Evolutionary conservation across 35 echinoderm and acorn worm genomes (phyloP).

Genomic region (Apostichopus californicus): DNA sequence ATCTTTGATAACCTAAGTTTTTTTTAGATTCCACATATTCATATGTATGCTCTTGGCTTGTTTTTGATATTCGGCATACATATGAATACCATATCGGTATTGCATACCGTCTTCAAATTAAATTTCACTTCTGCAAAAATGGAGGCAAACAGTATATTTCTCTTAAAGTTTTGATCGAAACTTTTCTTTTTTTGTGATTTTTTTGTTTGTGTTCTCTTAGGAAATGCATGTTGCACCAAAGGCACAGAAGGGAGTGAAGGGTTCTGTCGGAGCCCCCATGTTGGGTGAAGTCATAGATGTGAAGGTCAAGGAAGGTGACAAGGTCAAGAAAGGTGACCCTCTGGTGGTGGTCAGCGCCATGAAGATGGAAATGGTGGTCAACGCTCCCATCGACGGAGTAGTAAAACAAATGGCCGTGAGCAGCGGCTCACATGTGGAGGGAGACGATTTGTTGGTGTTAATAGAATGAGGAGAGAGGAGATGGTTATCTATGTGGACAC

Average conservation of each 20-base stretch:
- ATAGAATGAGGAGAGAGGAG: slow-evolving; percentile 58
- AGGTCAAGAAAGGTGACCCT: slow-evolving; percentile 86
- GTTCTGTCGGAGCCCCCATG: slow-evolving; percentile 96
- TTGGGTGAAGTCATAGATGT: slow-evolving; percentile 91
- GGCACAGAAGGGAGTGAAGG: slow-evolving; percentile 80
- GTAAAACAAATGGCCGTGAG: slow-evolving; percentile 79
- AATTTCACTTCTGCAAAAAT: background rate
- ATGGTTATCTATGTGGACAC: background rate
- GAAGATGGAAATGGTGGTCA: slow-evolving; percentile 99
- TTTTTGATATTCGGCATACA: too few species aligned
- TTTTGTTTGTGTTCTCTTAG: slow-evolving; percentile 22
- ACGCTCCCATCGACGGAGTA: slow-evolving; percentile 78
- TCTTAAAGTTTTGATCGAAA: background rate
- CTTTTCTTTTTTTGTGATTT: background rate
- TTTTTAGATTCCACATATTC: too few species aligned
- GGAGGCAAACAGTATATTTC: background rate
- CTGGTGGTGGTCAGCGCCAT: slow-evolving; percentile 93
- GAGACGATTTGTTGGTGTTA: slow-evolving; percentile 82
- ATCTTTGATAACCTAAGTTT: too few species aligned
- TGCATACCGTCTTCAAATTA: too few species aligned
- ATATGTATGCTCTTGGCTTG: too few species aligned
- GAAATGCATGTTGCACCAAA: slow-evolving; percentile 95
- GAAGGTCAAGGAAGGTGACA: slow-evolving; percentile 71
- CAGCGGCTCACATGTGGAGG: slow-evolving; percentile 79
- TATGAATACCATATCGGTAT: too few species aligned